Evolutionary conservation across 1,140 invertebrate genomes (phyloP), one percentile per base, ranked within the genome.

Genomic region (Globodera rostochiensis): DNA sequence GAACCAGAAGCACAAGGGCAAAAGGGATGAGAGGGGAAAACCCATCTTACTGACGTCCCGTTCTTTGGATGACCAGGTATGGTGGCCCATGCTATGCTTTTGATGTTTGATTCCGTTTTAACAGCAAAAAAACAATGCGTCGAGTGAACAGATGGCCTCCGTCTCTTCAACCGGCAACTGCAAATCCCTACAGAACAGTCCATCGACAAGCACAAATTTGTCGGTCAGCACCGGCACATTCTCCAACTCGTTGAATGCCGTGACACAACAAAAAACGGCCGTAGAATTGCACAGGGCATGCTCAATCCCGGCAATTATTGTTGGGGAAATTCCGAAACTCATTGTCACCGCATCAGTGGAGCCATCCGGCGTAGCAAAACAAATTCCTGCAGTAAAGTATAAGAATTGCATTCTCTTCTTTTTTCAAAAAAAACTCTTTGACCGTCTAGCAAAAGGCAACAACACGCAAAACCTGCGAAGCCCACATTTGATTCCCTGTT

Each of bases 231-330:
- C 8, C 21, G 66, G 70, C 64, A 15, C 7, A 25, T 60, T 77
- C 49, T 60, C 67, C 5, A 70, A 21, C 67, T 70, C 67, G n/a
- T 45, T 70, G 21, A 36, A 69, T 76, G 70, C 49, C n/a, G 46
- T 73, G 47, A 50, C 49, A 36, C 79, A 46, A 6, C 79, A 71
- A 47, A 25, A 71, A 71, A 71, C 21, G 8, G 21, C 25, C 36
- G 70, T 50, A n/a, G 85, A 86, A 81, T 81, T 86, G 46, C 86
- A 86, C 57, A 49, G 85, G 13, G 85, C 85, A n/a, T 83, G 85
- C 64, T 87, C 85, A 11, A 86, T 86, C 45, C 85, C 85, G 21
- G 86, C 85, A 15, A 86, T 86, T n/a, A 86, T 86, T 53, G 85
- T 86, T 6, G 85, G 85, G 1, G 85, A 86, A 84, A 86, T 86